Conservation (phyloP, 2,888 invertebrate species). For the Ornithoptera priamus region DNA sequence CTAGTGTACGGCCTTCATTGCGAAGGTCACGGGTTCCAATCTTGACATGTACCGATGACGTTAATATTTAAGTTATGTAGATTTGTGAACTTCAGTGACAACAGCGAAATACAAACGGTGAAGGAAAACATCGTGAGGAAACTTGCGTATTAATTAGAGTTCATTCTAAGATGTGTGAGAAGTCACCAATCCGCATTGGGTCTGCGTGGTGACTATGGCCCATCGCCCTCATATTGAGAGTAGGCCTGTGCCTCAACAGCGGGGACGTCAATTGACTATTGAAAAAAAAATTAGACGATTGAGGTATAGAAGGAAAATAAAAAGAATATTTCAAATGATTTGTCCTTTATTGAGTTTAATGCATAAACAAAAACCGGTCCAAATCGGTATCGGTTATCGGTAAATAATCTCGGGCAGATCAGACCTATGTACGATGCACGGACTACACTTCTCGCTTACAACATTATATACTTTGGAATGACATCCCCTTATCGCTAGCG, state of each 20-base stretch:
- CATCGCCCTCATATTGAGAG: too few species aligned
- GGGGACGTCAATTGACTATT: neutral
- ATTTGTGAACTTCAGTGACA: too few species aligned
- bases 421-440: slow-evolving; percentile 47
- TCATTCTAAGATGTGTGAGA: too few species aligned
- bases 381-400: slow-evolving; percentile 52
- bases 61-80: too few species aligned
- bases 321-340: slow-evolving; percentile 34
- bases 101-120: too few species aligned
- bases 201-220: too few species aligned
- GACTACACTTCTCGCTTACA: slow-evolving; percentile 51
- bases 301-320: slow-evolving; percentile 7
- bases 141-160: too few species aligned
- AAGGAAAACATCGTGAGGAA: too few species aligned
- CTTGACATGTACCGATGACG: too few species aligned
- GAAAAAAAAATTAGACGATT: neutral
- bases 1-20: too few species aligned
- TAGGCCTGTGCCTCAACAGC: neutral
- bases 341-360: slow-evolving; percentile 74
- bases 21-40: too few species aligned
- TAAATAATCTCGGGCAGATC: slow-evolving; percentile 59
- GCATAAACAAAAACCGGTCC: slow-evolving; percentile 74
- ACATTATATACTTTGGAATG: slow-evolving; percentile 72
- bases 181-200: too few species aligned
- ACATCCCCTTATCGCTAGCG: slow-evolving; percentile 62